These are phyloP conservation scores for Diplodus puntazzo DNA, from an alignment of 2,797 vertebrate species.

Conservation along the genomic window DNA sequence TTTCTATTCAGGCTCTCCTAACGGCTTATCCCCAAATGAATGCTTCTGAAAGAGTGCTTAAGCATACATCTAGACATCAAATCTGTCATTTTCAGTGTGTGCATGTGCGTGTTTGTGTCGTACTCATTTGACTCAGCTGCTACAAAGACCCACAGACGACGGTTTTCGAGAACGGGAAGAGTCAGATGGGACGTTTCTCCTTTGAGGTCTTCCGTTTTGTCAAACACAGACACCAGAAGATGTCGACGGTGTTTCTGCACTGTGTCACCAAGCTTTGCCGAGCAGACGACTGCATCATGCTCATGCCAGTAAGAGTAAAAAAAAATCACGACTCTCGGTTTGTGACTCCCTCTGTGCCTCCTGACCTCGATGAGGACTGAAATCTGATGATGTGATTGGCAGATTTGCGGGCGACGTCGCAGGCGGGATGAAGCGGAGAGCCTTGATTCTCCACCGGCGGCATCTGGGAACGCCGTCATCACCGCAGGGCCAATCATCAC, in stretches of 20 bases:
- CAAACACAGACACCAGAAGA: slow-evolving; percentile 98
- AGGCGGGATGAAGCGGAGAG: slow-evolving; percentile 85
- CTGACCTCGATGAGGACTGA: slow-evolving; percentile 13
- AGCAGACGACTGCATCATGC: slow-evolving; percentile 93
- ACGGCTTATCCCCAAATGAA: slow-evolving; percentile 65
- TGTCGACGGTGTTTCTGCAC: slow-evolving; percentile 98
- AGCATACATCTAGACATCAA: slow-evolving; percentile 37
- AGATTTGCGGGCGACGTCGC: slow-evolving; percentile 94
- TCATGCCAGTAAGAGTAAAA: slow-evolving; percentile 90
- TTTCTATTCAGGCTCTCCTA: slow-evolving; percentile 77
- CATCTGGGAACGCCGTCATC: slow-evolving; percentile 89
- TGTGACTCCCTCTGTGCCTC: not conserved
- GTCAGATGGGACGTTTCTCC: slow-evolving; percentile 96
- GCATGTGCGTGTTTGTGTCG: slow-evolving; percentile 26
- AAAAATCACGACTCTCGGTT: not conserved
- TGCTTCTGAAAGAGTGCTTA: slow-evolving; percentile 39
- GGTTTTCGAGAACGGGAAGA: slow-evolving; percentile 95
- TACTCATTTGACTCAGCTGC: slow-evolving; percentile 86
- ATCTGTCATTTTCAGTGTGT: slow-evolving; percentile 29
- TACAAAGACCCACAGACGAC: slow-evolving; percentile 98
- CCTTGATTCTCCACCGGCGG: slow-evolving; percentile 79
- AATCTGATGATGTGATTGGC: slow-evolving; percentile 59
- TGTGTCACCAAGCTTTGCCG: slow-evolving; percentile 97
- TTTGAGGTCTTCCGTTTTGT: slow-evolving; percentile 99
- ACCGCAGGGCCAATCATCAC: slow-evolving; percentile 98